These are phyloP conservation scores for Lycia hirtaria DNA, from an alignment of 2,888 invertebrate species.

Conservation along the genomic window DNA sequence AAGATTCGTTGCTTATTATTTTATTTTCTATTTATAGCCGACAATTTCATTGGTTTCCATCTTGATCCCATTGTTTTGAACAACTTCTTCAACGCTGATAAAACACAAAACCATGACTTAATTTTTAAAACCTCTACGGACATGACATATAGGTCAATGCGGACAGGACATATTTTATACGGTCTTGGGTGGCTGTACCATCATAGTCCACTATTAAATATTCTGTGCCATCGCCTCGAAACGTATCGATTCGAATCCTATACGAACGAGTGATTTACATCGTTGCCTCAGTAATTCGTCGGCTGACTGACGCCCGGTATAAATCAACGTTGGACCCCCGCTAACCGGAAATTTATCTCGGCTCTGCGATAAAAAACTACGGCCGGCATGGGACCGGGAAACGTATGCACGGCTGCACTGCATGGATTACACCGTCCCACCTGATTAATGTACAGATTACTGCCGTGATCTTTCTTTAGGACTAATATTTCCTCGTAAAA, in stretches of 20 bases:
- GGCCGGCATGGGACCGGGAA: conserved; percentile 52
- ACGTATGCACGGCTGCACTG: conserved; percentile 50
- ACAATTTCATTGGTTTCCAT: too few relatives aligned
- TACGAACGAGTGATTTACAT: conserved; percentile 75
- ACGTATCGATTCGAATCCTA: conserved; percentile 62
- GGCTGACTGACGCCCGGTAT: conserved; percentile 78
- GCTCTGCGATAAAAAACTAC: conserved; percentile 72
- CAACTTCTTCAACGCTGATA: too few relatives aligned
- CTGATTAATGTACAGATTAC: conserved; percentile 38
- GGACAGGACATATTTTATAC: too few relatives aligned
- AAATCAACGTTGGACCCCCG: conserved; percentile 83
- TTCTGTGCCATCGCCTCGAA: conserved; percentile 32
- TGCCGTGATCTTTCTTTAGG: conserved; percentile 3
- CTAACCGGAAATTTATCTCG: conserved; percentile 83
- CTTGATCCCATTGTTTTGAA: too few relatives aligned
- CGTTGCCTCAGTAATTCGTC: conserved; percentile 77
- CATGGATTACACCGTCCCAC: conserved; percentile 44
- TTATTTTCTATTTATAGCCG: too few relatives aligned
- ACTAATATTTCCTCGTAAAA: background rate
- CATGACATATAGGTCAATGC: too few relatives aligned
- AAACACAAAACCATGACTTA: too few relatives aligned
- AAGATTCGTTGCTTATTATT: too few relatives aligned
- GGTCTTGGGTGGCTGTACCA: too few relatives aligned
- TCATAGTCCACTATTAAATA: background rate
- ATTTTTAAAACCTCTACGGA: too few relatives aligned